Conservation (phyloP, 2,797 vertebrate species). For the Cuniculus paca region DNA sequence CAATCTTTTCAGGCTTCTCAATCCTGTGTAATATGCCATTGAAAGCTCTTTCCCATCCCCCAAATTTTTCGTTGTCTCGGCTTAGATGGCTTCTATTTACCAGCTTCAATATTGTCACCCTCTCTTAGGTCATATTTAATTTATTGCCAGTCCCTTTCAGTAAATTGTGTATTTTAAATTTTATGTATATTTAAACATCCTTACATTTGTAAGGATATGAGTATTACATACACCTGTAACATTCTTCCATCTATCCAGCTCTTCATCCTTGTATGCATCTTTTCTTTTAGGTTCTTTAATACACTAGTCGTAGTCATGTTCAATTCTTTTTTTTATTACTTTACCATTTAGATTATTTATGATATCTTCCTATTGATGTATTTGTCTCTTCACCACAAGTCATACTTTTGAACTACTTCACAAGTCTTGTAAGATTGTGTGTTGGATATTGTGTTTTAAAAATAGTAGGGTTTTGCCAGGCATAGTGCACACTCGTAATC, state of each 20-base stretch:
- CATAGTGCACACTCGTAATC: background rate
- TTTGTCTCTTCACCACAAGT: constrained; percentile 9
- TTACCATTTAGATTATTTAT: constrained; percentile 27
- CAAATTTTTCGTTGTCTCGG: background rate
- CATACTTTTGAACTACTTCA: background rate
- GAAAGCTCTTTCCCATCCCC: background rate
- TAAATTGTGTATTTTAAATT: background rate
- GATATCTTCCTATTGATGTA: background rate
- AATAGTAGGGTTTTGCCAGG: background rate
- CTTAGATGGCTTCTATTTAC: background rate
- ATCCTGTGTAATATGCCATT: background rate
- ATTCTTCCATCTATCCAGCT: background rate
- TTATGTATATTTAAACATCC: background rate
- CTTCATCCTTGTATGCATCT: background rate
- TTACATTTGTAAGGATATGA: background rate
- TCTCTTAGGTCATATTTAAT: background rate
- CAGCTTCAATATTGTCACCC: background rate
- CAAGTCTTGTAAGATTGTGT: background rate
- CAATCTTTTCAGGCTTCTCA: background rate
- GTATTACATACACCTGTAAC: background rate
- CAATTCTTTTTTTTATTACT: background rate
- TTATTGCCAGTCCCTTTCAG: background rate
- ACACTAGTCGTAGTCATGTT: background rate
- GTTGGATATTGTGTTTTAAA: background rate
- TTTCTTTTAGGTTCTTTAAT: background rate